These are phyloP conservation scores for Trochalopteron elliotii DNA, from an alignment of 2,113 vertebrate genomes.

Conservation along the genomic window DNA sequence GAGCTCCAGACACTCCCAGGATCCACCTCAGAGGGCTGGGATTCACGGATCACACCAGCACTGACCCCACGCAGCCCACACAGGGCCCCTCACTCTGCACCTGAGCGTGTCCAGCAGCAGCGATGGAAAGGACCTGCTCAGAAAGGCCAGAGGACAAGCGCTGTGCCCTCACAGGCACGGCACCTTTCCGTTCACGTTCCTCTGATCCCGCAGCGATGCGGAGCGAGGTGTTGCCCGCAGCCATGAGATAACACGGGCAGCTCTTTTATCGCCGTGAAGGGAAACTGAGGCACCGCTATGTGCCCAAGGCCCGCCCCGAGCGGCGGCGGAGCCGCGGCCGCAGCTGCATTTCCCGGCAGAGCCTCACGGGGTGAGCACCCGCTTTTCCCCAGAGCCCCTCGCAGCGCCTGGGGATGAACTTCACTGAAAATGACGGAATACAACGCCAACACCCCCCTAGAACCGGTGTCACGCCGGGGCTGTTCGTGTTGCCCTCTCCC, in stretches of 20 bases:
- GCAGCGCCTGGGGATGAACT: neutral
- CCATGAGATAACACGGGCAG: neutral
- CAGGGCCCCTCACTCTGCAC: neutral
- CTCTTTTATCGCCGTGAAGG: neutral
- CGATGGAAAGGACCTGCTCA: neutral
- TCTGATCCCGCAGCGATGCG: neutral
- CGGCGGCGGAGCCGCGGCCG: neutral
- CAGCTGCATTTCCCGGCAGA: neutral
- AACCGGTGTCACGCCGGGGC: neutral
- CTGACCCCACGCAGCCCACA: neutral
- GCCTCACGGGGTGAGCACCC: neutral
- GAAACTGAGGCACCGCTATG: neutral
- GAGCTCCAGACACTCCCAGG: neutral
- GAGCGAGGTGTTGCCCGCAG: neutral
- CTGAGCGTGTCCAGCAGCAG: neutral
- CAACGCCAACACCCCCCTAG: rapidly evolving
- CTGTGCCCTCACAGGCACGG: neutral
- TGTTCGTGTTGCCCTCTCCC: rapidly evolving
- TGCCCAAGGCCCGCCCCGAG: neutral
- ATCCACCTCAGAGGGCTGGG: neutral
- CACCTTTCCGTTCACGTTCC: rapidly evolving
- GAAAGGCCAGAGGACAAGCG: neutral
- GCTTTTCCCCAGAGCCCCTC: neutral
- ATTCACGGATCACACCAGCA: neutral
- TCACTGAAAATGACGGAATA: neutral